These are phyloP conservation scores for Picathartes gymnocephalus DNA, from an alignment of 2,113 vertebrate species.

Conservation along the genomic window DNA sequence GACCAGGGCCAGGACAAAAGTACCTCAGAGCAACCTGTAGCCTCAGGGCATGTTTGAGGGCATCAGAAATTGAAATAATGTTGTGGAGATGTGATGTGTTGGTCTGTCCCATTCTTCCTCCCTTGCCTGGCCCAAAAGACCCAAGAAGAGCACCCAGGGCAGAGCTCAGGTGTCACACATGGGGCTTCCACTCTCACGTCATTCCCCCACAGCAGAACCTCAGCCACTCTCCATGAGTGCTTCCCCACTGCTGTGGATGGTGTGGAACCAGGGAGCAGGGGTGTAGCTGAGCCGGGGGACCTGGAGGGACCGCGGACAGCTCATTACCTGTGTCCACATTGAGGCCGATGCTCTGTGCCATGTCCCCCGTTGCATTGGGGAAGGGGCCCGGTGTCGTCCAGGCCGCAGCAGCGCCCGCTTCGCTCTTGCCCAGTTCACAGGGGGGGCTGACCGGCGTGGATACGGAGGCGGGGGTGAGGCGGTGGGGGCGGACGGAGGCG, in stretches of 20 bases:
- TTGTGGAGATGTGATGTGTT: neutral
- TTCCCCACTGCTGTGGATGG: rapidly evolving
- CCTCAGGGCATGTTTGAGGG: neutral
- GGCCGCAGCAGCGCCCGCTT: conserved; percentile 69
- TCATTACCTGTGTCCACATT: conserved; percentile 90
- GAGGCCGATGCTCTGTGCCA: conserved; percentile 82
- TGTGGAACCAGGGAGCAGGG: neutral
- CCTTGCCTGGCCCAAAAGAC: neutral
- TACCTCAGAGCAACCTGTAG: neutral
- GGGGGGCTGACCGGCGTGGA: conserved; percentile 78
- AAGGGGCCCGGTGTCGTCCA: conserved; percentile 85
- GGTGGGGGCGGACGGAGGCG: conserved; percentile 83
- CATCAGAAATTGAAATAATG: neutral
- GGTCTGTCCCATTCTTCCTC: neutral
- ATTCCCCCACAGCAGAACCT: neutral
- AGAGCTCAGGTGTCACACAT: neutral
- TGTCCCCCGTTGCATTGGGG: conserved; percentile 78
- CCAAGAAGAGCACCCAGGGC: neutral
- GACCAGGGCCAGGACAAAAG: neutral
- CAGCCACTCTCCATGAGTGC: rapidly evolving
- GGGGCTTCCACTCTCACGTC: neutral
- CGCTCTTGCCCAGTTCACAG: conserved; percentile 86
- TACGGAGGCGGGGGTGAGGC: conserved; percentile 76
- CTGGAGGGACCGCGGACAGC: rapidly evolving
- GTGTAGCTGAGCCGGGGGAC: neutral